phyloP scores from a whole-genome alignment of 2,888 invertebrate genomes.

The Eugnorisma glareosa region DNA sequence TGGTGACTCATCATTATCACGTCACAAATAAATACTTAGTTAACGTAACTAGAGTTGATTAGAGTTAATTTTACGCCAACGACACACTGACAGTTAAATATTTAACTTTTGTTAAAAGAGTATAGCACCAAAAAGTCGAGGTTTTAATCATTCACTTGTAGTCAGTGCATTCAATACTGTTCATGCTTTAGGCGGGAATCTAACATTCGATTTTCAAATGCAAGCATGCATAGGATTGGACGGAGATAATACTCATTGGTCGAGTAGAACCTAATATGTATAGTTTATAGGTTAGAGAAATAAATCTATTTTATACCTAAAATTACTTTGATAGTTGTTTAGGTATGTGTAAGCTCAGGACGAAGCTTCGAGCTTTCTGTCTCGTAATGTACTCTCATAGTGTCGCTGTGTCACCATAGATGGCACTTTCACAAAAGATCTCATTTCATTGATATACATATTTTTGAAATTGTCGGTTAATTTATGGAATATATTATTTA shows the following conservation, averaged over 20 bases:
- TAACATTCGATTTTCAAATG: constrained; percentile 24
- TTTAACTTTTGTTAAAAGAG: not conserved
- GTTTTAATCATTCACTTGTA: constrained; percentile 9
- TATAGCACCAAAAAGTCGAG: not conserved
- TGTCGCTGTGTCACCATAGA: constrained; percentile 76
- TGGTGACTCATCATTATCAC: not conserved
- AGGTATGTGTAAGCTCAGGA: constrained; percentile 75
- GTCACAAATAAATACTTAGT: not conserved
- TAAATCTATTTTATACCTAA: constrained; percentile 88
- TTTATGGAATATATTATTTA: constrained; percentile 54
- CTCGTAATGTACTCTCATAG: constrained; percentile 70
- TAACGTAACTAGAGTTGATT: constrained; percentile 4
- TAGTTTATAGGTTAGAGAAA: constrained; percentile 84
- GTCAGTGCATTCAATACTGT: constrained; percentile 35
- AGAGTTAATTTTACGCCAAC: constrained; percentile 16
- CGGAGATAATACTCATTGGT: constrained; percentile 78
- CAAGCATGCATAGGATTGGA: constrained; percentile 56
- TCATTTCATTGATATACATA: constrained; percentile 62
- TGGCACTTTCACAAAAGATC: constrained; percentile 74
- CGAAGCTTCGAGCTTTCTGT: constrained; percentile 78
- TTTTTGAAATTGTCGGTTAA: constrained; percentile 62
- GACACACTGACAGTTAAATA: not conserved
- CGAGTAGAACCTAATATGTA: constrained; percentile 75
- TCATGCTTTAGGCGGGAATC: constrained; percentile 23
- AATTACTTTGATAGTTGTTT: constrained; percentile 70